phyloP scores from a whole-genome alignment of 2,888 invertebrate genomes.

The Cheilosia pagana region DNA sequence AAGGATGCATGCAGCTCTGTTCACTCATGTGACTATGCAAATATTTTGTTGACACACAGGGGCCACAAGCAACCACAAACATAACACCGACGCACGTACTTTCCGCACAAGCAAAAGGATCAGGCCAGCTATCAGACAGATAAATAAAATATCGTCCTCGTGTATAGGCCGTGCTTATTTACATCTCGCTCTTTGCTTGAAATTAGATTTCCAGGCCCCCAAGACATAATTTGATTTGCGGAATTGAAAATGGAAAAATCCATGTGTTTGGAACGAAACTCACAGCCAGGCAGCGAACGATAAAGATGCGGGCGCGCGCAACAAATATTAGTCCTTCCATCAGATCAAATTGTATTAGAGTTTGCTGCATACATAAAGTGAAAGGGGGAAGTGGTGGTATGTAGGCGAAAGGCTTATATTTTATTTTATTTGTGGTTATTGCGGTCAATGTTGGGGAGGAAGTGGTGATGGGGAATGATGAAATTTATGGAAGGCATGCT shows the following conservation, averaged over 20 bases:
- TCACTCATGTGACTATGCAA: slow-evolving; percentile 9
- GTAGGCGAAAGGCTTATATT: not conserved
- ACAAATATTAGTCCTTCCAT: slow-evolving; percentile 22
- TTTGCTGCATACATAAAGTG: not conserved
- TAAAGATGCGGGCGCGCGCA: slow-evolving; percentile 9
- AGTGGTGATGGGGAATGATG: not conserved
- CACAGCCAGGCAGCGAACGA: not conserved
- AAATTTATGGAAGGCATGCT: not conserved
- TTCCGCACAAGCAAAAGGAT: not conserved
- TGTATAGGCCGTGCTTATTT: not conserved
- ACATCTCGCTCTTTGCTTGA: not conserved
- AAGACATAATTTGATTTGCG: slow-evolving; percentile 37
- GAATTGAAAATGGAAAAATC: slow-evolving; percentile 29
- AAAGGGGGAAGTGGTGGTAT: too few relatives aligned
- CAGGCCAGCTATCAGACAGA: not conserved
- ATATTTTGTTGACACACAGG: slow-evolving; percentile 1
- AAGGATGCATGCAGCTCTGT: slow-evolving; percentile 1
- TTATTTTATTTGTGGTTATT: slow-evolving; percentile 15
- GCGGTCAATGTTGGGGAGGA: not conserved
- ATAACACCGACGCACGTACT: not conserved
- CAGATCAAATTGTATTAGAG: slow-evolving; percentile 37
- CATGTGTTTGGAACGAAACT: not conserved
- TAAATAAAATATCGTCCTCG: not conserved
- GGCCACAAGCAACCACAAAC: not conserved
- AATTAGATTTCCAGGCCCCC: slow-evolving; percentile 31